Conservation (phyloP, 2,888 invertebrate species). For the Eugnorisma glareosa region DNA sequence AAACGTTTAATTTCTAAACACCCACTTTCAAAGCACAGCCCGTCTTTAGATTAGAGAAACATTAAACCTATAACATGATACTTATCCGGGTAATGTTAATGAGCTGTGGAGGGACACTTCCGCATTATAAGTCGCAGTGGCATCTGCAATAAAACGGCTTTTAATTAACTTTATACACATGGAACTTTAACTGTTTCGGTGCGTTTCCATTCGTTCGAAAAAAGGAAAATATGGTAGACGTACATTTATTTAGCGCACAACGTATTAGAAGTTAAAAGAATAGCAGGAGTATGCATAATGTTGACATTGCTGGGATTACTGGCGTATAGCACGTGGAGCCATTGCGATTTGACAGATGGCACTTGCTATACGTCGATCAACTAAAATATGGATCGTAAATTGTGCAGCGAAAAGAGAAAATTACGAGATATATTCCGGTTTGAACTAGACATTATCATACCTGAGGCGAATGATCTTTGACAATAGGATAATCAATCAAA, state of each 20-base stretch:
- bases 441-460: not conserved
- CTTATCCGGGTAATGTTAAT: conserved; percentile 61
- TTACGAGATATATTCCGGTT: not conserved
- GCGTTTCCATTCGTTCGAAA: conserved; percentile 46
- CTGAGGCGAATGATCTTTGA: not conserved
- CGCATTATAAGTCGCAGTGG: conserved; percentile 57
- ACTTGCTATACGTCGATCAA: not conserved
- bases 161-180: conserved; percentile 63
- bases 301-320: not conserved
- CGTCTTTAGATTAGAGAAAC: conserved; percentile 8
- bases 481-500: conserved; percentile 5
- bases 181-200: conserved; percentile 50
- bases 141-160: conserved; percentile 64
- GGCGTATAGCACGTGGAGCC: no score
- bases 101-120: conserved; percentile 50
- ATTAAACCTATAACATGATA: conserved; percentile 27
- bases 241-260: not conserved
- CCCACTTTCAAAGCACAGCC: not conserved
- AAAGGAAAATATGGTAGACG: not conserved
- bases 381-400: not conserved
- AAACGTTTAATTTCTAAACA: not conserved
- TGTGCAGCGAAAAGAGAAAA: not conserved
- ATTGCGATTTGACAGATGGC: not conserved
- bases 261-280: not conserved
- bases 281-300: not conserved